Base-by-base conservation (phyloP, 2,888 invertebrate genomes). In the Macrophya alboannulata region DNA sequence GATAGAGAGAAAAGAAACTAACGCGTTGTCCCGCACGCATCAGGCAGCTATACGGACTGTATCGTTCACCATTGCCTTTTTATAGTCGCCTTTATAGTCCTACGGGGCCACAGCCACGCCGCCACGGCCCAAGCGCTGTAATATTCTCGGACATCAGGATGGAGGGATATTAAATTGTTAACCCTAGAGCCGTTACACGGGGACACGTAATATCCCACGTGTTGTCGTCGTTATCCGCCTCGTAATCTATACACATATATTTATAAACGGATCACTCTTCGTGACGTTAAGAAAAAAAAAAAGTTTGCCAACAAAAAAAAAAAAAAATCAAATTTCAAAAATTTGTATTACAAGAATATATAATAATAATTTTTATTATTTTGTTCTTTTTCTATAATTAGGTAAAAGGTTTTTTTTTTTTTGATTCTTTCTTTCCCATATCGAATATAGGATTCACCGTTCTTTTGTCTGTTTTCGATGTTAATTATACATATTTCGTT, bases 121-220 rank as follows among this genome's bases (percentile, higher is more conserved):
- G 43, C n/a, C 17, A 17, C 17, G 55, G n/a, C 55, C 55, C 17
- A 51, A 55, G 55, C 40, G 62, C 10, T 62, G 43, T 81, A 81
- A 81, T 81, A 81, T 81, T 81, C 81, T 62, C 81, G 81, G 59
- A 43, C 81, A 81, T 81, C 21, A 62, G 59, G 81, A 81, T 43
- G 81, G 40, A 81, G 81, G 81, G 81, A 62, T 62, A 81, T 81
- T 81, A 81, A 81, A 59, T 81, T 81, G 81, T 81, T 81, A 81
- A 81, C 81, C 81, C 81, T 59, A 62, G 25, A 81, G 40, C 81
- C 62, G 81, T 81, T 81, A 81, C 62, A 62, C 62, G 40, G 81
- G 81, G 81, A 81, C 81, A 81, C 81, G 62, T 81, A 40, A 81
- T 43, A 37, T 40, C 55, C 55, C 59, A 74, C 72, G 72, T 74